These are phyloP conservation scores for Anisognathus igniventris DNA, from an alignment of 2,797 vertebrate species.

Conservation along the genomic window DNA sequence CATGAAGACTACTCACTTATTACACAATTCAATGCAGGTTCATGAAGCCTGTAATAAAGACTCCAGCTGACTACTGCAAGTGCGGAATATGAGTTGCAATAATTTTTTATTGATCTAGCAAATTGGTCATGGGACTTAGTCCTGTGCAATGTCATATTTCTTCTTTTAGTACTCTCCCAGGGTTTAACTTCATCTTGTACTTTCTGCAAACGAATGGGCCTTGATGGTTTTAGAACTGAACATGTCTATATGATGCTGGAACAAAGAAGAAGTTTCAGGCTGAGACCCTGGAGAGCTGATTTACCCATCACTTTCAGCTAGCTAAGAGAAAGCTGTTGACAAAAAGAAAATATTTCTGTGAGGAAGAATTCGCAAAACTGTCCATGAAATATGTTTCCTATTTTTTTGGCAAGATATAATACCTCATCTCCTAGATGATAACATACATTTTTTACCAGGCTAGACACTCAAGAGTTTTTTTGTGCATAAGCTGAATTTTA, in stretches of 20 bases:
- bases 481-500: slow-evolving; percentile 25
- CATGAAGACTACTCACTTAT: neutral
- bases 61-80: neutral
- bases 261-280: neutral
- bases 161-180: neutral
- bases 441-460: neutral
- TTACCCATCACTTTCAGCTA: neutral
- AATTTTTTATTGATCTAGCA: neutral
- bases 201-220: neutral
- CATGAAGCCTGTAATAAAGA: neutral
- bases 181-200: neutral
- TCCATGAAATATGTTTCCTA: neutral
- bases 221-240: neutral
- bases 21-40: neutral
- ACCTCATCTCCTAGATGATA: neutral
- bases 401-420: neutral
- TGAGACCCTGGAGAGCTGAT: neutral
- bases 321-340: neutral
- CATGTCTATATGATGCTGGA: neutral
- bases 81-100: neutral
- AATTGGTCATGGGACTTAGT: neutral
- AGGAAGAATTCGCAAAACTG: neutral
- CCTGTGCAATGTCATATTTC: neutral
- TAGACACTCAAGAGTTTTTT: neutral
- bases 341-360: neutral